These are phyloP conservation scores for Tyrannus savana DNA, from an alignment of 2,113 vertebrate species.

Conservation along the genomic window DNA sequence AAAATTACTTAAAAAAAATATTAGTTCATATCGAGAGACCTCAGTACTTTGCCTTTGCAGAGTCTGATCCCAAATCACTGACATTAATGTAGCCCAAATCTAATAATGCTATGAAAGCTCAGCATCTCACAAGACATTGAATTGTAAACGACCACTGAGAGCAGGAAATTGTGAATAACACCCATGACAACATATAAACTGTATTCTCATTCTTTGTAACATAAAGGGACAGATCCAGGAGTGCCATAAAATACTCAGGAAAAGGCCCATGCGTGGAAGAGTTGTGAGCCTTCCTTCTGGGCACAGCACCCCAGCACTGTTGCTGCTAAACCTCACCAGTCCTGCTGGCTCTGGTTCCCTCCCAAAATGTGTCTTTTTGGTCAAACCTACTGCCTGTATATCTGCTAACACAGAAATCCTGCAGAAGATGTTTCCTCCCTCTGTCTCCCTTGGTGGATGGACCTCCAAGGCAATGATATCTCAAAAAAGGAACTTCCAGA, in stretches of 20 bases:
- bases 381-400: neutral
- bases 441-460: no score
- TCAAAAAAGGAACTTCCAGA: neutral
- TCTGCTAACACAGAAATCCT: neutral
- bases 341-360: neutral
- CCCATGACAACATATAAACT: neutral
- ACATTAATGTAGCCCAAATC: neutral
- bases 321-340: neutral
- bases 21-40: neutral
- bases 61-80: neutral
- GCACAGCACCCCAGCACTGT: neutral
- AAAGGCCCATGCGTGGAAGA: neutral
- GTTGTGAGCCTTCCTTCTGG: neutral
- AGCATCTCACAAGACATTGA: neutral
- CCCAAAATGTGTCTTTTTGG: neutral
- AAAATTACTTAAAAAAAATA: neutral
- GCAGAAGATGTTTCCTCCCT: neutral
- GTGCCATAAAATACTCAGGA: neutral
- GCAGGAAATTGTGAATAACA: neutral
- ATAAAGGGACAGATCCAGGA: neutral
- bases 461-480: neutral
- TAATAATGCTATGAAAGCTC: neutral
- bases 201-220: neutral
- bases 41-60: neutral
- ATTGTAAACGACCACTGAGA: accelerated